Base-by-base conservation (phyloP, 2,888 invertebrate species). In the Erebia ligea region DNA sequence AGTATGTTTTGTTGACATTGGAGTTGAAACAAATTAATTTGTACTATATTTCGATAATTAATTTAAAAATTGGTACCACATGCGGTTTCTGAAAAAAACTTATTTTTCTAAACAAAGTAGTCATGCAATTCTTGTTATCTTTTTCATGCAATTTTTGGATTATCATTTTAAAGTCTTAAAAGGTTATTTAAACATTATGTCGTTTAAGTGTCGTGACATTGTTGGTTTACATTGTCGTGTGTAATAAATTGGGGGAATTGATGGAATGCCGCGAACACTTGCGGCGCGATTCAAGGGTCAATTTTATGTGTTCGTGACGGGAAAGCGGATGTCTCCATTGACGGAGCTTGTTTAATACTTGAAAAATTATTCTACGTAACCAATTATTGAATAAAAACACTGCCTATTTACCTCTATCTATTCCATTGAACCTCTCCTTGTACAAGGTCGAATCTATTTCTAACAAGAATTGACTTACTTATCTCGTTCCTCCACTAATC, bases 301-400 rank as follows among this genome's bases (percentile, higher is more conserved):
- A 79, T 80, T 79, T 62, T 77, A 76, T 76, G 73, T 73, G 77
- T 78, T 79, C 84, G 83, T 85, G 86, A 85, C 89, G 82, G 87
- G 87, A 87, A 85, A 86, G 81, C 85, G 88, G 89, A 88, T 85
- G 86, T 82, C 73, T 78, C 83, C 80, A 88, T 88, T 88, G 82
- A 76, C 76, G 75, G 72, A 80, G 81, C 82, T 88, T 85, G 86
- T 86, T 86, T 88, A 85, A 75, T 88, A 86, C 84, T 85, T 85
- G 82, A 86, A 85, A 83, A 58, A 59, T 83, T 86, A 42, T 42
- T 42, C 34, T 40, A 72, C 67, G 66, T 19, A 64, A 54, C 64
- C 54, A 64, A 54, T 54, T 64, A 64, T 54, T 19, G 40, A 64
- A 64, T 64, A 64, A 64, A 61, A 17, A 48, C 48, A 40, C 21